Percentiles rank a stretch among this genome's conserved stretches.
These are phyloP conservation scores for Raillietiella orientalis DNA, from an alignment of 2,888 invertebrate species.

Conservation along the genomic window DNA sequence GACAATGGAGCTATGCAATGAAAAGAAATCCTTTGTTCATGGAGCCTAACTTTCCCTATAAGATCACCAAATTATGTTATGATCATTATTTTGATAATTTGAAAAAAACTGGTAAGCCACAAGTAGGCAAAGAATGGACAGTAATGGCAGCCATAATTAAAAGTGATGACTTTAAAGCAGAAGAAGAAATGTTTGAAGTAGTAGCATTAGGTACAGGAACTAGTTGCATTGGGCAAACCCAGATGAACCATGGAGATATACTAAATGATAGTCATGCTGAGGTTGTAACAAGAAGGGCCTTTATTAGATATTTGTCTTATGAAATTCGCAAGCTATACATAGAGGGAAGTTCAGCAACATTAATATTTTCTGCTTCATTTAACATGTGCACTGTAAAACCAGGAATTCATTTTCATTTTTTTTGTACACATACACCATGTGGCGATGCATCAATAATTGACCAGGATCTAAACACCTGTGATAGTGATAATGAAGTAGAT, in stretches of 20 bases:
- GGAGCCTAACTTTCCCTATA: constrained; percentile 6
- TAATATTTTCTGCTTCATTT: no score
- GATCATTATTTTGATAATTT: constrained; percentile 21
- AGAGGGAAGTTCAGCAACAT: background rate
- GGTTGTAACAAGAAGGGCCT: constrained; percentile 45
- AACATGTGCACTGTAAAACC: constrained; percentile 19
- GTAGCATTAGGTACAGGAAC: constrained; percentile 66
- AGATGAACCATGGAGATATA: constrained; percentile 29
- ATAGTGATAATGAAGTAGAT: background rate
- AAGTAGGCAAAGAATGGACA: constrained; percentile 37
- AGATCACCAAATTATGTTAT: constrained; percentile 23
- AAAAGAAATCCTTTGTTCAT: no score
- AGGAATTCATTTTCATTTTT: constrained; percentile 38
- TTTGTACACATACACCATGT: constrained; percentile 59
- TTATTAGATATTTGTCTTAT: constrained; percentile 36
- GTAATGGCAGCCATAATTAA: constrained; percentile 35
- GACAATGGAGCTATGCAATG: no score
- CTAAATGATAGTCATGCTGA: constrained; percentile 80
- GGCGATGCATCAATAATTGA: constrained; percentile 57
- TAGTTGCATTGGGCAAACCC: constrained; percentile 44
- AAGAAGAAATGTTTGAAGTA: constrained; percentile 16
- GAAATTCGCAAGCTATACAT: constrained; percentile 17
- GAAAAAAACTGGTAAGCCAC: constrained; percentile 49
- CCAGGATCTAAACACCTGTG: background rate
- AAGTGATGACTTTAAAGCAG: constrained; percentile 9